Evolutionary conservation across 2,797 vertebrate species (phyloP).

Genomic region (Melanogrammus aeglefinus): DNA sequence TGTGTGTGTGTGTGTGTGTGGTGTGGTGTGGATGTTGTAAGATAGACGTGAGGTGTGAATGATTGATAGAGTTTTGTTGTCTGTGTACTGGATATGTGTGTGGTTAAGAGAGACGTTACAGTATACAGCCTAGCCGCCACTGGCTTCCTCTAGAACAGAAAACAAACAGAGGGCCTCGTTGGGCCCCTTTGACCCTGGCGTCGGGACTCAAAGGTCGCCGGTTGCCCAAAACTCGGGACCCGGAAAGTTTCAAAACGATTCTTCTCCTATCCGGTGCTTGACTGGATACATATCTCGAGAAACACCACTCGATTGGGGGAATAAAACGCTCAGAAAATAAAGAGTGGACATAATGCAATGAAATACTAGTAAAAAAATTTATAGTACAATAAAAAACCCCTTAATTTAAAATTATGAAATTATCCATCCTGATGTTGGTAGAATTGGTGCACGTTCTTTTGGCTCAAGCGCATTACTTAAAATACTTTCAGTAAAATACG

Average conservation of each 20-base stretch:
- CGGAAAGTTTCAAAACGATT: no score
- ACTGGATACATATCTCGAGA: conserved; percentile 44
- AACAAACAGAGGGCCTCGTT: conserved; percentile 59
- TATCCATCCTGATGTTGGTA: neutral
- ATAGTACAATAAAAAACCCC: no score
- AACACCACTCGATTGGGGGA: conserved; percentile 13
- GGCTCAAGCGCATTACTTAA: no score
- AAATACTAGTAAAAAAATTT: neutral
- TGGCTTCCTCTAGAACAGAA: conserved; percentile 57
- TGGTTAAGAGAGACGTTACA: conserved; percentile 11
- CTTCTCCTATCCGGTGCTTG: conserved; percentile 47
- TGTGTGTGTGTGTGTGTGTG: no score
- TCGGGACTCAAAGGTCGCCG: conserved; percentile 69
- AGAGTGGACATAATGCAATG: neutral
- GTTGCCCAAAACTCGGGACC: conserved; percentile 71
- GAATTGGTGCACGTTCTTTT: neutral
- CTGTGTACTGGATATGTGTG: no score
- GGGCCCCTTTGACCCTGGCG: conserved; percentile 68
- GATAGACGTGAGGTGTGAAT: no score
- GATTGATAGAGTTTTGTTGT: no score
- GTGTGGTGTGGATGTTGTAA: no score
- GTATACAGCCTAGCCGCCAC: conserved; percentile 19
- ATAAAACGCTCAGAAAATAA: neutral
- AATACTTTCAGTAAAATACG: no score
- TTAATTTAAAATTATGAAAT: no score